Evolutionary conservation across 2,888 invertebrate genomes (phyloP).

Genomic region (Cheilosia scutellata): DNA sequence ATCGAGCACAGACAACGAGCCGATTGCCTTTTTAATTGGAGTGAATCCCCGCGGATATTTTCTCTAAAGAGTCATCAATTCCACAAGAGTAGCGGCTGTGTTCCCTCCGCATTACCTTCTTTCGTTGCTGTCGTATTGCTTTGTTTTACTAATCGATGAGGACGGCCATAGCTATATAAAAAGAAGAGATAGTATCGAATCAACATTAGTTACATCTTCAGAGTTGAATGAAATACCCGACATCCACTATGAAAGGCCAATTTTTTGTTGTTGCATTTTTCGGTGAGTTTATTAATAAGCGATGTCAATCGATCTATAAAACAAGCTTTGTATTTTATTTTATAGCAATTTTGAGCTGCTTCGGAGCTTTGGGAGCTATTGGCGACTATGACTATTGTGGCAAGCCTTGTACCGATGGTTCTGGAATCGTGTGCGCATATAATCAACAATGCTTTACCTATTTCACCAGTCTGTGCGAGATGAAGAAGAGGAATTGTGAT

Average conservation of each 20-base stretch:
- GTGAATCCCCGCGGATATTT: conserved; percentile 50
- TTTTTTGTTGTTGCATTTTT: conserved; percentile 41
- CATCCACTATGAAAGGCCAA: conserved; percentile 45
- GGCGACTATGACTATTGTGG: conserved; percentile 66
- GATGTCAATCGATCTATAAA: not conserved
- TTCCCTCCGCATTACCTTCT: not conserved
- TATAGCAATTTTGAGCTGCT: conserved; percentile 48
- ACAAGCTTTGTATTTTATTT: not conserved
- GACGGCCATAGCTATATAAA: conserved; percentile 25
- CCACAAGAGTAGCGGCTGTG: not conserved
- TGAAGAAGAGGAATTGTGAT: conserved; percentile 62
- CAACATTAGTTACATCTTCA: conserved; percentile 29
- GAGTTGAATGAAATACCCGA: not conserved
- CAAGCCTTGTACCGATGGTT: conserved; percentile 50
- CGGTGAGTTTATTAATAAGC: conserved; percentile 25
- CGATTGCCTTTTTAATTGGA: conserved; percentile 1
- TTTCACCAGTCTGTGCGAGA: conserved; percentile 49
- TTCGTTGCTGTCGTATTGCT: not conserved
- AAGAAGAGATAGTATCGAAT: not conserved
- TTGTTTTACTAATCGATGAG: not conserved
- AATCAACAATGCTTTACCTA: conserved; percentile 51
- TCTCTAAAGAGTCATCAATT: conserved; percentile 16
- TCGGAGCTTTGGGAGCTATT: conserved; percentile 45
- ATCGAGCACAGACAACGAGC: not conserved
- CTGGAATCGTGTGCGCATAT: conserved; percentile 51